Base-by-base conservation (phyloP, 2,888 invertebrate genomes). In the Xiphydria camelus region DNA sequence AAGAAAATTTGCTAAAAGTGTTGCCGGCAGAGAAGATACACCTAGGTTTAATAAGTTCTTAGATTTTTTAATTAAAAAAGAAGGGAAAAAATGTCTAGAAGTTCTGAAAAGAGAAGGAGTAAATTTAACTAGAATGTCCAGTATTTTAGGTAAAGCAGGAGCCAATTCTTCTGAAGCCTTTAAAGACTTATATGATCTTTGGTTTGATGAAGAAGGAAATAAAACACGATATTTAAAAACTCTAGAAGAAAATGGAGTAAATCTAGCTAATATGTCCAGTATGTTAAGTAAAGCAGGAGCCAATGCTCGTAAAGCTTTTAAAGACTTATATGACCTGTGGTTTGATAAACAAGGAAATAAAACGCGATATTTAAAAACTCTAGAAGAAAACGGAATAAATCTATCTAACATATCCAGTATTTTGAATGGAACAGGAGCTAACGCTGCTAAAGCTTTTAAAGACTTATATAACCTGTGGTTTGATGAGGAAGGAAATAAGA, bases 41-140 rank as follows among this genome's bases (percentile, higher is more conserved):
- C 58, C 65, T 51, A 41, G 41, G 58, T 70, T 64, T 64, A 45
- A 65, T 62, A 55, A 63, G 52, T 68, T 70, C 55, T 64, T 68
- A 59, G 50, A 48, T 59, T 65, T 65, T 64, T 64, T 68, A 63
- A 61, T 59, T 58, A 48, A 15, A 60, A 65, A 56, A 53, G 55
- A 65, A 56, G 58, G 59, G 46, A 59, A 15, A 54, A 51, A 57
- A 56, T 59, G 10, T 33, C 33, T 45, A 49, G 55, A 57, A 45
- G 54, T n/a, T n/a, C n/a, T n/a, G n/a, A n/a, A n/a, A n/a, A n/a
- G n/a, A n/a, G n/a, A n/a, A n/a, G 41, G 36, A 33, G 31, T 49
- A 10, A 33, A 32, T 14, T 23, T 48, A 12, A 31, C 22, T 19
- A 45, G 10, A 18, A 7, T 55, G 14, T 43, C 33, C 5, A 38